Evolutionary conservation across 2,113 vertebrate genomes (phyloP).

Genomic region (Ceuthmochares aereus): DNA sequence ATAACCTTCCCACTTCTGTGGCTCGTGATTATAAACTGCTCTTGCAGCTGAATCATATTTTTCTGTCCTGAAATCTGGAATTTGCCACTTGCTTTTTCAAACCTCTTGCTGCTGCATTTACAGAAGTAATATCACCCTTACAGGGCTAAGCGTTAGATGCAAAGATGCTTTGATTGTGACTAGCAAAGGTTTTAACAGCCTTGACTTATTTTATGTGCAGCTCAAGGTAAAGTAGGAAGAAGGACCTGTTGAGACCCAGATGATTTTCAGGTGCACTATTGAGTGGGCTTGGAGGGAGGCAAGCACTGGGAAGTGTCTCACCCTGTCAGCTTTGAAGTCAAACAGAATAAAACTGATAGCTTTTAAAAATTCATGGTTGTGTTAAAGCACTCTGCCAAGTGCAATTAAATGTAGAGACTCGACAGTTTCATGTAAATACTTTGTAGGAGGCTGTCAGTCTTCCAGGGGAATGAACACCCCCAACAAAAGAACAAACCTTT

Average conservation of each 20-base stretch:
- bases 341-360: not conserved
- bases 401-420: slow-evolving; percentile 11
- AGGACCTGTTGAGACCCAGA: not conserved
- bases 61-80: not conserved
- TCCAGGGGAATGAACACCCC: not conserved
- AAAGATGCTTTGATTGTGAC: not conserved
- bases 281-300: not conserved
- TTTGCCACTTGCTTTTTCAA: not conserved
- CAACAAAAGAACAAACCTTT: not conserved
- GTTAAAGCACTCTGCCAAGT: not conserved
- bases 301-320: not conserved
- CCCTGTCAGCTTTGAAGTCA: not conserved
- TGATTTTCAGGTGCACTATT: not conserved
- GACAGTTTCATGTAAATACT: not conserved
- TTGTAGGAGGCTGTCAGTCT: not conserved
- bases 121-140: not conserved
- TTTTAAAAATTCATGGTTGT: not conserved
- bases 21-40: not conserved
- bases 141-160: not conserved
- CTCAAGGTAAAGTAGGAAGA: not conserved
- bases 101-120: not conserved
- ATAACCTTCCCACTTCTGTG: not conserved
- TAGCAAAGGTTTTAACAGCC: not conserved
- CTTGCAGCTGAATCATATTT: not conserved
- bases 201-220: not conserved